Percentiles rank a stretch among this genome's conserved stretches.
These are phyloP conservation scores for Triplophysa bombifrons DNA, from an alignment of 2,797 vertebrate genomes.

Conservation along the genomic window DNA sequence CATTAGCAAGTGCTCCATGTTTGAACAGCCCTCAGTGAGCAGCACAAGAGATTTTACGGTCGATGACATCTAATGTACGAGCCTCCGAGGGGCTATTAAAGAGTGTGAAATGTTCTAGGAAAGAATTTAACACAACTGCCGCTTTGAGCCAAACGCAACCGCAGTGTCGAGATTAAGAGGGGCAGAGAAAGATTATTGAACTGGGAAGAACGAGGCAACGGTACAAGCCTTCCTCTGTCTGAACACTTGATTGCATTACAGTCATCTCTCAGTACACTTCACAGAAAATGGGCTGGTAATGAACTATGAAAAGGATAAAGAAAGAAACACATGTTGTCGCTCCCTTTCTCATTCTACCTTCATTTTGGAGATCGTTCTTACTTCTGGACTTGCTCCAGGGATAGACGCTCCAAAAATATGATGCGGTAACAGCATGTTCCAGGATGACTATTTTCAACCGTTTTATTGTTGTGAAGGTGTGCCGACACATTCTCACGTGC, in stretches of 20 bases:
- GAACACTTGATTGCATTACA: slow-evolving; percentile 20
- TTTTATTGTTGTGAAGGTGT: slow-evolving; percentile 14
- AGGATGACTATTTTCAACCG: slow-evolving; percentile 29
- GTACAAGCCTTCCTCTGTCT: slow-evolving; percentile 1
- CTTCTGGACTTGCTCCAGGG: slow-evolving; percentile 37
- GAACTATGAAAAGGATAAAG: slow-evolving; percentile 29
- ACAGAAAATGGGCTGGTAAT: slow-evolving; percentile 25
- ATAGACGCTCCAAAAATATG: slow-evolving; percentile 26
- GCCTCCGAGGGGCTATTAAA: slow-evolving; percentile 4
- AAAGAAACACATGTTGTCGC: neutral
- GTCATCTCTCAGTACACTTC: slow-evolving; percentile 43
- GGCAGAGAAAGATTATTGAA: slow-evolving; percentile 20
- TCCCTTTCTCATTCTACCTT: slow-evolving; percentile 17
- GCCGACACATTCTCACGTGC: slow-evolving; percentile 22
- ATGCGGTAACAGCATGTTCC: slow-evolving; percentile 35
- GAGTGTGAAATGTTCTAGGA: slow-evolving; percentile 32
- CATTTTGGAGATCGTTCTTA: slow-evolving; percentile 49
- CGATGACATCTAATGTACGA: slow-evolving; percentile 25
- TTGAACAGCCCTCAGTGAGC: slow-evolving; percentile 30
- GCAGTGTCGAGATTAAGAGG: slow-evolving; percentile 3
- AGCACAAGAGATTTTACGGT: slow-evolving; percentile 22
- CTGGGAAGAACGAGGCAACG: neutral
- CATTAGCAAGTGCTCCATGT: slow-evolving; percentile 40
- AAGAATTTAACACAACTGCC: slow-evolving; percentile 1
- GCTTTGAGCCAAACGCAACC: slow-evolving; percentile 18